Evolutionary conservation across 1,140 invertebrate species (phyloP), one percentile per base, ranked within the genome.

Genomic region (Phymorhynchus buccinoides): DNA sequence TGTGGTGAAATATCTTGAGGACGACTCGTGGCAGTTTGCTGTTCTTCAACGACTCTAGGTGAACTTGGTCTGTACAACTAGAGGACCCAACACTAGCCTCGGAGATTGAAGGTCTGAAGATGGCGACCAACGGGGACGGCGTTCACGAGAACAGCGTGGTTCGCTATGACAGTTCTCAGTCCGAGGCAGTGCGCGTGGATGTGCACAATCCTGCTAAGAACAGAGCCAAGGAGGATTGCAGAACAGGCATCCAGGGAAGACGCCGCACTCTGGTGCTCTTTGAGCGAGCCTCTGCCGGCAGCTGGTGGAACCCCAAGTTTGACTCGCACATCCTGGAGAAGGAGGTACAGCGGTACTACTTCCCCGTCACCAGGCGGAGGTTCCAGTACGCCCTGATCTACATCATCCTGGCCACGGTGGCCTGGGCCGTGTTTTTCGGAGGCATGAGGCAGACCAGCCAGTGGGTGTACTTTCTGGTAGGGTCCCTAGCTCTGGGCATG

Each of bases 281-380:
- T 93, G 97, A 98, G 94, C 94, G 97, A 87, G 96, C 97, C 39
- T 96, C 97, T n/a, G 56, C 56, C 6, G 94, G 95, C 87, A 97
- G 96, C 14, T 97, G 97, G 97, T 97, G 97, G 97, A 96, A 98
- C 93, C 98, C 97, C 12, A 96, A 96, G 92, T 99, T 99, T 94
- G 97, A 98, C 93, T 98, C 97, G 7, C 95, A 97, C 89, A 96
- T 97, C 83, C 95, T 99, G 44, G 98, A 99, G 94, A 96, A 96
- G 86, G 97, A 98, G 93, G 98, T 96, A 91, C 96, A 96, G 93
- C 95, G 95, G 91, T 98, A 96, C 94, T 96, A 96, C 86, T 97
- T 97, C 94, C 96, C 96, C 83, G 96, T 98, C 93, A 96, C 97
- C 90, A 95, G 96, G 92, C 95, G 97, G 93, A 95, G 97, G 92